Percentiles rank a stretch among this genome's conserved stretches.
Evolutionary conservation across 2,888 invertebrate genomes (phyloP).

Genomic region (Pyrrhosoma nymphula): DNA sequence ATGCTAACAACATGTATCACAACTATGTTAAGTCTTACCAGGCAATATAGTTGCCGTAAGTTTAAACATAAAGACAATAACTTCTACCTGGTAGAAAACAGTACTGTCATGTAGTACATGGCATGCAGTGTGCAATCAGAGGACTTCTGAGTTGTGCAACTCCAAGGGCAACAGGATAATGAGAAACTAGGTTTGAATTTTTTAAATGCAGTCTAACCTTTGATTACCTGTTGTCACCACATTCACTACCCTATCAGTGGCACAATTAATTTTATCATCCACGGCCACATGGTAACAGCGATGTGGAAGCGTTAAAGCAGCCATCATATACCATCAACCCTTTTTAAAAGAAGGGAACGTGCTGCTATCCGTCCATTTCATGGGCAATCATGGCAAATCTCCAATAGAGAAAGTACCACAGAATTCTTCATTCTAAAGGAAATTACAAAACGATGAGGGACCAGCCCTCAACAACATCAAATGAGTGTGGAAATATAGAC

Average conservation of each 20-base stretch:
- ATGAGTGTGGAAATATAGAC: background rate
- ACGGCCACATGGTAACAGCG: background rate
- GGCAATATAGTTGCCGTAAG: background rate
- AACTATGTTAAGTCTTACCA: background rate
- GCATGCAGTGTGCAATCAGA: constrained; percentile 2
- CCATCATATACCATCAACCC: background rate
- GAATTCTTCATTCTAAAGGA: background rate
- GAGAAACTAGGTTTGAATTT: background rate
- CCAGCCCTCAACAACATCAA: constrained; percentile 19
- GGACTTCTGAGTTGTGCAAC: background rate
- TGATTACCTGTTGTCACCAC: background rate
- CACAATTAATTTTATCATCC: background rate
- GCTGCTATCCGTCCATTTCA: background rate
- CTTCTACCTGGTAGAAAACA: constrained; percentile 63
- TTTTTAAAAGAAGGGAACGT: background rate
- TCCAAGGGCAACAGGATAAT: background rate
- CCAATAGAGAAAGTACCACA: constrained; percentile 29
- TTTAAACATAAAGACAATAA: constrained; percentile 32
- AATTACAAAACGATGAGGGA: background rate
- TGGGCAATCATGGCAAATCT: constrained; percentile 28
- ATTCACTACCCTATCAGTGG: constrained; percentile 10
- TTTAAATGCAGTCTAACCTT: background rate
- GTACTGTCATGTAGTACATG: background rate
- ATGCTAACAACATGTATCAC: constrained; percentile 20
- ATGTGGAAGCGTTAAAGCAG: constrained; percentile 30